Evolutionary conservation across 2,113 vertebrate species (phyloP).

Genomic region (Ginglymostoma cirratum): DNA sequence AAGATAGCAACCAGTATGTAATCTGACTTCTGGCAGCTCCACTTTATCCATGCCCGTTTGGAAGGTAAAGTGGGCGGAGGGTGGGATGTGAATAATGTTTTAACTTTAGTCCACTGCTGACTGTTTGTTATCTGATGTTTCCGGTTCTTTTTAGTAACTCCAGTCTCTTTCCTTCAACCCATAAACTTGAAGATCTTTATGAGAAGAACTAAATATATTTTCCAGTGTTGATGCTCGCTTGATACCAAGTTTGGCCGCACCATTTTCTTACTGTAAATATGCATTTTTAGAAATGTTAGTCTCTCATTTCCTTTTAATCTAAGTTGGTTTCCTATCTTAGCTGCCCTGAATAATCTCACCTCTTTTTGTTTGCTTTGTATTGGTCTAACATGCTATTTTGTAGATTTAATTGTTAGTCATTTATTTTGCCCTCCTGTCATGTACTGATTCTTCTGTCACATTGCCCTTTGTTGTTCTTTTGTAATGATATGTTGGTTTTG

Average conservation of each 20-base stretch:
- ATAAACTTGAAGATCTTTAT: neutral
- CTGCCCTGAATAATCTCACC: neutral
- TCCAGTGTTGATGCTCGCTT: neutral
- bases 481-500: neutral
- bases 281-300: neutral
- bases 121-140: neutral
- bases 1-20: neutral
- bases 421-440: neutral
- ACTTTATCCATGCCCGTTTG: neutral
- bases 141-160: neutral
- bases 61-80: no score
- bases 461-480: neutral
- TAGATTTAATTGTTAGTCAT: neutral
- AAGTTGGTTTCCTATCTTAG: neutral
- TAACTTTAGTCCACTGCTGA: neutral
- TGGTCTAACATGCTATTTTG: neutral
- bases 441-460: neutral
- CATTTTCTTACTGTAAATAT: neutral
- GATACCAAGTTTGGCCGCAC: neutral
- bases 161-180: neutral
- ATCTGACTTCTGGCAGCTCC: neutral
- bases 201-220: neutral
- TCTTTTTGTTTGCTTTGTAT: neutral
- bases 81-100: neutral
- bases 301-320: neutral